A percentile compares a stretch with the other conserved stretches of the same genome.
Evolutionary conservation across 1,140 invertebrate genomes (phyloP).

Genomic region (Saccostrea cuccullata): DNA sequence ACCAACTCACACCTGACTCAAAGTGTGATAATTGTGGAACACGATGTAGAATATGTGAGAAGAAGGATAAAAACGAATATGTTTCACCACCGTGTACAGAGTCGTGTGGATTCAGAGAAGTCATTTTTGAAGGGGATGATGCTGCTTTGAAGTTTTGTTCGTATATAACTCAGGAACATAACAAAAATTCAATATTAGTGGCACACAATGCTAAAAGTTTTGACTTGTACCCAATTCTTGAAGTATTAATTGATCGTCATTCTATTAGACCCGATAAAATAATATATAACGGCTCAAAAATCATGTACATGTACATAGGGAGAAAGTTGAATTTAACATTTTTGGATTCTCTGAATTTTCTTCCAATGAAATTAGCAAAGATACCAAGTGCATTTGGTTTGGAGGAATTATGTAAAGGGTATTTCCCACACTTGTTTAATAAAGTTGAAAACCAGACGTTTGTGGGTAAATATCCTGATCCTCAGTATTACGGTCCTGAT

Average conservation of each 20-base stretch:
- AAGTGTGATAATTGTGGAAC: conserved; percentile 44
- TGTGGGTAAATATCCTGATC: conserved; percentile 42
- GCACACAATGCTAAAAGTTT: conserved; percentile 39
- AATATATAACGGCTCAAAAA: conserved; percentile 45
- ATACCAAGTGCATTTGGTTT: conserved; percentile 47
- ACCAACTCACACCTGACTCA: neutral
- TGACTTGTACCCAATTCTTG: conserved; percentile 38
- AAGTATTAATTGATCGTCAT: conserved; percentile 29
- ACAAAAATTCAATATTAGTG: conserved; percentile 23
- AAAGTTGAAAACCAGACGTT: conserved; percentile 46
- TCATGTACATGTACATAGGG: neutral
- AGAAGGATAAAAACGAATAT: neutral
- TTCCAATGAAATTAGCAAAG: conserved; percentile 42
- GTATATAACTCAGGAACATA: neutral
- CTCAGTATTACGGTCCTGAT: conserved; percentile 34
- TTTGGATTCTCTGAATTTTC: conserved; percentile 44
- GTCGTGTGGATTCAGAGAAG: conserved; percentile 39
- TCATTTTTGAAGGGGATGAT: conserved; percentile 35
- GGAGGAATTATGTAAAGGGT: conserved; percentile 44
- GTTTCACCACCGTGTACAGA: neutral
- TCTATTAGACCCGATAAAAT: conserved; percentile 38
- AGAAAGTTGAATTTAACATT: conserved; percentile 41
- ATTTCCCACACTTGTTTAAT: conserved; percentile 53
- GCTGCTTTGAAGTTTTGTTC: conserved; percentile 22
- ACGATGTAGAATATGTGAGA: conserved; percentile 38